Evolutionary conservation across 2,888 invertebrate genomes (phyloP).

Genomic region (Salpingus planirostris): DNA sequence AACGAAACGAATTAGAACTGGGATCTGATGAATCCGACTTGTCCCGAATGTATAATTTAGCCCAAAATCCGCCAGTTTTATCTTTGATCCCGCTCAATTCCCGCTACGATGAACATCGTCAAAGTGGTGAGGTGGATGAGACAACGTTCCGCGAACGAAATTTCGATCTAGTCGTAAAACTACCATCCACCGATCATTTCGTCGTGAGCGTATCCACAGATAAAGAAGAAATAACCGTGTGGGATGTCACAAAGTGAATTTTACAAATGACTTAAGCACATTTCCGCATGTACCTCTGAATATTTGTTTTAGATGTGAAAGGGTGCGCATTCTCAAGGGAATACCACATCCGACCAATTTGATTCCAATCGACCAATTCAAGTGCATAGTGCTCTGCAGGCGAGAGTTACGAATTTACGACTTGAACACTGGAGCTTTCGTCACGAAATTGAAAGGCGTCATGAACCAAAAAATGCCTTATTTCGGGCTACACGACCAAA

Average conservation of each 20-base stretch:
- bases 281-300: neutral
- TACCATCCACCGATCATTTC: slow-evolving; percentile 59
- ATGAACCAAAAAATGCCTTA: slow-evolving; percentile 93
- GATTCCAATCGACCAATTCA: slow-evolving; percentile 65
- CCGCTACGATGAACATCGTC: slow-evolving; percentile 13
- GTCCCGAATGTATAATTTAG: slow-evolving; percentile 42
- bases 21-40: slow-evolving; percentile 24
- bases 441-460: slow-evolving; percentile 70
- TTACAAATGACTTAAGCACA: neutral
- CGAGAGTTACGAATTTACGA: slow-evolving; percentile 74
- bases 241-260: slow-evolving; percentile 59
- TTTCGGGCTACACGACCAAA: slow-evolving; percentile 73
- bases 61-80: slow-evolving; percentile 50
- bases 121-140: slow-evolving; percentile 15
- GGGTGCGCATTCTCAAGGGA: slow-evolving; percentile 60
- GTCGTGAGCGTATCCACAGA: slow-evolving; percentile 68
- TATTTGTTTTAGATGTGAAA: slow-evolving; percentile 46
- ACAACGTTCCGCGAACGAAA: slow-evolving; percentile 33
- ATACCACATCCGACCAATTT: slow-evolving; percentile 71
- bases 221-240: slow-evolving; percentile 69
- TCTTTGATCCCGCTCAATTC: slow-evolving; percentile 52
- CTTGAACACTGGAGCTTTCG: slow-evolving; percentile 62
- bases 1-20: slow-evolving; percentile 30
- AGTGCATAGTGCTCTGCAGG: slow-evolving; percentile 71
- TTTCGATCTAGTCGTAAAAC: slow-evolving; percentile 54